Evolutionary conservation across 1,140 invertebrate species (phyloP).

Genomic region (Eupristina koningsbergeri): DNA sequence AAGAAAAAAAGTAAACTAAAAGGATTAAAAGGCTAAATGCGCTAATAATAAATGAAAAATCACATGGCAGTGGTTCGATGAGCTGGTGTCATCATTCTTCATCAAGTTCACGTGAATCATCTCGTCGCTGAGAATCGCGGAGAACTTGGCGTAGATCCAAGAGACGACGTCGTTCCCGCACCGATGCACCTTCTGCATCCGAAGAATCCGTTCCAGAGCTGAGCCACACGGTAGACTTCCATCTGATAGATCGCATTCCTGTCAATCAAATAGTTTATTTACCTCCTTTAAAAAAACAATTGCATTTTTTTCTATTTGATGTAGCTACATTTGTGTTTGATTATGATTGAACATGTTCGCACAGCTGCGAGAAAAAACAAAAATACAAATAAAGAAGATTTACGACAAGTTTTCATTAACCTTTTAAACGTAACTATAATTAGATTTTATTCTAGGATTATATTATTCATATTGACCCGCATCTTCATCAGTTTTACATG

Average conservation of each 20-base stretch:
- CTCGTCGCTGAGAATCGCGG: slow-evolving; percentile 59
- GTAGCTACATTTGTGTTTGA: too few relatives aligned
- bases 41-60: background rate
- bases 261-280: slow-evolving; percentile 7
- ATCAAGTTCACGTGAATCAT: slow-evolving; percentile 57
- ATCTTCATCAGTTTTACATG: too few relatives aligned
- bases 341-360: too few relatives aligned
- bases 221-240: slow-evolving; percentile 55
- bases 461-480: too few relatives aligned
- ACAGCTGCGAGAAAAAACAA: too few relatives aligned
- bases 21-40: background rate
- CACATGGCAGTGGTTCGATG: background rate
- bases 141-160: slow-evolving; percentile 61
- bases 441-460: too few relatives aligned
- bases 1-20: background rate
- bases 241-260: slow-evolving; percentile 30
- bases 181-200: slow-evolving; percentile 64
- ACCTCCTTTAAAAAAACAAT: background rate
- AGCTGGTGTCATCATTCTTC: too few relatives aligned
- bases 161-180: slow-evolving; percentile 60
- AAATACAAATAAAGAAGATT: too few relatives aligned
- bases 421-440: too few relatives aligned
- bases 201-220: slow-evolving; percentile 65
- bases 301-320: background rate
- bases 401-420: too few relatives aligned